Base-by-base conservation (phyloP, 1,140 invertebrate species). In the Venturia canescens region DNA sequence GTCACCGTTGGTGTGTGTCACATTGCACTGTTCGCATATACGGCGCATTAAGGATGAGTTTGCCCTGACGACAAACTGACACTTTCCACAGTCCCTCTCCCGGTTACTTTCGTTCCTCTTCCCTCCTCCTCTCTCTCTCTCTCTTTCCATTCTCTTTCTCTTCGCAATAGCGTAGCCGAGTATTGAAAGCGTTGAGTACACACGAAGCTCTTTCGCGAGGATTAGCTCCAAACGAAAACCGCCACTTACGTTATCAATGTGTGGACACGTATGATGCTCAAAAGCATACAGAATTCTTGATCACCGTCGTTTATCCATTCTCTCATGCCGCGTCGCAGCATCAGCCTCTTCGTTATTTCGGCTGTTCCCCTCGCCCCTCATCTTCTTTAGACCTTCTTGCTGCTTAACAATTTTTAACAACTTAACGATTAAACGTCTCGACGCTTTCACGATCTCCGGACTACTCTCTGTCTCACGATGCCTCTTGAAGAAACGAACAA, bases 161-260 rank as follows among this genome's bases (percentile, higher is more conserved):
- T 48, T 27, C 34, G 34, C 26, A 15, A 71, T 48, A 71, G 60
- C n/a, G n/a, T 63, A 44, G 7, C 31, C 7, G 34, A 71, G 69
- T 34, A 71, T 53, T 18, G 13, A n/a, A 5, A 29, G 67, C 13
- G 34, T 27, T 7, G 69, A 44, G 18, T 70, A 71, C 44, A 38
- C 23, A n/a, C 15, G 7, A 3, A 44, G 69, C 31, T 44, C 48
- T 9, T n/a, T n/a, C n/a, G n/a, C 60, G 23, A 48, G 69, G 69
- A 71, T 71, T 44, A 38, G 2, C 69, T 0, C 69, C 18, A 48
- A 44, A 69, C 21, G 1, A 71, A 48, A 71, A 23, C n/a, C 34
- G 34, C 7, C 69, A 71, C n/a, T 48, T 71, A 69, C 67, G 67
- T 71, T 26, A 44, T 71, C 69, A 71, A 23, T n/a, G 67, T 31